Evolutionary conservation across 2,113 vertebrate genomes (phyloP), one percentile per base, ranked within the genome.

Genomic region (Myotis davidii): DNA sequence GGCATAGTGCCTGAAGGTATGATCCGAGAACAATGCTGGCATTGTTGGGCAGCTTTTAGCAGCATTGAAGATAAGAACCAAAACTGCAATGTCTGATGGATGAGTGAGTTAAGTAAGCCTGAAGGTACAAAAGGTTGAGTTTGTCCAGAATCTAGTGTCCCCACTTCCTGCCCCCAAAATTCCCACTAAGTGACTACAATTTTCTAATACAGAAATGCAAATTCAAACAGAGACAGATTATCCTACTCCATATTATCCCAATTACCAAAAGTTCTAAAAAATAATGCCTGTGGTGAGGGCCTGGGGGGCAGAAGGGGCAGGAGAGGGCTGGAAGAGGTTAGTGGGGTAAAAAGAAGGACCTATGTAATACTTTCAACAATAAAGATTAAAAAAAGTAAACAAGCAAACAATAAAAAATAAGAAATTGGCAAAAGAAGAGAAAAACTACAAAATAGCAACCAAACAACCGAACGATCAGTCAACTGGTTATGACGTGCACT

Each of bases 1-100:
- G 9, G 99, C 99, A 1, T 99, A 99, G 97, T 99, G 99, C 59
- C 99, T 98, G 97, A 99, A 99, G 0, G 99, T 99, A 91, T 99
- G 99, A 93, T 99, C 99, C 0, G 99, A 99, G 98, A 99, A 99
- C 84, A 99, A 98, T 0, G 99, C 99, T 0, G 99, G 99, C 99
- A 99, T 99, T 1, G 99, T 99, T 20, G 99, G 99, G 89, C 99
- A 99, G 2, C 99, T 99, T 96, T 99, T 99, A 56, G 99, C 99
- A 34, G 99, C 99, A 1, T 99, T 99, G 97, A 99, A 99, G 90
- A 99, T 99, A 96, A 99, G 96, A 92, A 99, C 99, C 98, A 99
- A 97, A 85, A 99, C 99, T 0, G 99, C 99, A 21, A 99, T 99
- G 92, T 99, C 99, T 99, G 97, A 94, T 37, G 25, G 42, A 84